A percentile compares a stretch with the other conserved stretches of the same genome.
Conservation (phyloP, 2,113 vertebrate genomes). For the Odocoileus hemionus region DNA sequence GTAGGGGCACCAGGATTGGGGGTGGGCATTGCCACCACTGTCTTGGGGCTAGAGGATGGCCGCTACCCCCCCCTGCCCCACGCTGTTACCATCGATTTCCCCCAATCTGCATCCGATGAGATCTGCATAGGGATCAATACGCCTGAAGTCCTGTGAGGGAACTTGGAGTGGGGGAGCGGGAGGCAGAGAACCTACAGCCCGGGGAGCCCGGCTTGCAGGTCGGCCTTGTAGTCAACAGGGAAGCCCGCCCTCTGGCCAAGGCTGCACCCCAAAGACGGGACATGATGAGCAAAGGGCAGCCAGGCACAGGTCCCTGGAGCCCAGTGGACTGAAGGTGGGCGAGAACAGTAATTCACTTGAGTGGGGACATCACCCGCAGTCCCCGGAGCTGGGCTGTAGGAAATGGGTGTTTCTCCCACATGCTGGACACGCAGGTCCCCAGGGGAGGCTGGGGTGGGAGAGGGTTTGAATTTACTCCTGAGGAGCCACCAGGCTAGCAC, state of each 20-base stretch:
- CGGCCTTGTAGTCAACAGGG: neutral
- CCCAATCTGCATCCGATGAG: neutral
- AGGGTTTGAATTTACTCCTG: neutral
- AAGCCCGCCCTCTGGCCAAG: neutral
- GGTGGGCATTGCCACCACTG: neutral
- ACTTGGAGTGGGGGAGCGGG: rapidly evolving
- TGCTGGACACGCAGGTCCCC: neutral
- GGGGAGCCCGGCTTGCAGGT: rapidly evolving
- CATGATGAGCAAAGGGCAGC: rapidly evolving
- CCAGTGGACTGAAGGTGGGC: neutral
- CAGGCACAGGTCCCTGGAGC: rapidly evolving
- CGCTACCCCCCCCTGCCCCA: neutral
- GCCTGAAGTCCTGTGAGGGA: neutral
- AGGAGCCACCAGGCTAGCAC: neutral
- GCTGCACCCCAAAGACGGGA: rapidly evolving
- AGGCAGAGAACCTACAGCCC: rapidly evolving
- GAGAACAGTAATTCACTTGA: rapidly evolving
- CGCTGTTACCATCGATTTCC: constrained; percentile 2
- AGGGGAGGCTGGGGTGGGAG: neutral
- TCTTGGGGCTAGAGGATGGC: neutral
- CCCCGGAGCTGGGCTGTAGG: rapidly evolving
- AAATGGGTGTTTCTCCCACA: rapidly evolving
- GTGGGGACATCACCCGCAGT: rapidly evolving
- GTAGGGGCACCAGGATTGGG: neutral
- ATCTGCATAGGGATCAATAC: neutral